These are phyloP conservation scores for Platyrinchus mystaceus DNA, from an alignment of 2,797 vertebrate genomes.

Conservation along the genomic window DNA sequence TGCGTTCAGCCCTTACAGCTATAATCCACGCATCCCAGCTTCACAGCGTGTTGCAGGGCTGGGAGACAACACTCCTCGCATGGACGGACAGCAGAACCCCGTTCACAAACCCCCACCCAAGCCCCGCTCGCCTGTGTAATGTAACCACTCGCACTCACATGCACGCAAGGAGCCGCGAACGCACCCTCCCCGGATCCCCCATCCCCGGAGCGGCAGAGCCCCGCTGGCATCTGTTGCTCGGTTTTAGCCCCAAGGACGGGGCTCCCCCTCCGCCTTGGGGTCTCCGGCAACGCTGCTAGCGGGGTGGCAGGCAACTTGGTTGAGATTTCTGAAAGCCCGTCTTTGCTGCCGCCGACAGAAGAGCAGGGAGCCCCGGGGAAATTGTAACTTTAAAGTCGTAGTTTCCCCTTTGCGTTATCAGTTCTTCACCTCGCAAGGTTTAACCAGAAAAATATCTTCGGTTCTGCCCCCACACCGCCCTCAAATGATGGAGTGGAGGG, in stretches of 20 bases:
- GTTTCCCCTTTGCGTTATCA: constrained; percentile 25
- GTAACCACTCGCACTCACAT: neutral
- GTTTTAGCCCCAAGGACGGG: neutral
- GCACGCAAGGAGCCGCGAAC: neutral
- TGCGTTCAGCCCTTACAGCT: constrained; percentile 73
- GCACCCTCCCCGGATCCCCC: neutral
- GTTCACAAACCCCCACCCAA: neutral
- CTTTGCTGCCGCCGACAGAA: neutral
- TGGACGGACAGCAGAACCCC: neutral
- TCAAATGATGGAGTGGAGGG: neutral
- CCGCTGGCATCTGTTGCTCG: constrained; percentile 30
- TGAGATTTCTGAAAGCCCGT: neutral
- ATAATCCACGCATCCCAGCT: constrained; percentile 65
- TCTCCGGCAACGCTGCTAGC: neutral
- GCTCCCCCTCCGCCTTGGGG: neutral
- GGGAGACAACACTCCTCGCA: constrained; percentile 31
- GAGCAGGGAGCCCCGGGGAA: neutral
- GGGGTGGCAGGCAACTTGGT: neutral
- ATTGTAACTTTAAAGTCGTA: constrained; percentile 15
- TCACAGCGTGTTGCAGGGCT: constrained; percentile 41
- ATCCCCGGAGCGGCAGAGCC: neutral
- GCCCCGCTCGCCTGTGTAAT: neutral
- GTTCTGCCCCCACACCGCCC: neutral
- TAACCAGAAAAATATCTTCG: constrained; percentile 32
- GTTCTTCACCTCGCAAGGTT: constrained; percentile 18